phyloP scores from a whole-genome alignment of 2,888 invertebrate genomes.

The Diaphora mendica region DNA sequence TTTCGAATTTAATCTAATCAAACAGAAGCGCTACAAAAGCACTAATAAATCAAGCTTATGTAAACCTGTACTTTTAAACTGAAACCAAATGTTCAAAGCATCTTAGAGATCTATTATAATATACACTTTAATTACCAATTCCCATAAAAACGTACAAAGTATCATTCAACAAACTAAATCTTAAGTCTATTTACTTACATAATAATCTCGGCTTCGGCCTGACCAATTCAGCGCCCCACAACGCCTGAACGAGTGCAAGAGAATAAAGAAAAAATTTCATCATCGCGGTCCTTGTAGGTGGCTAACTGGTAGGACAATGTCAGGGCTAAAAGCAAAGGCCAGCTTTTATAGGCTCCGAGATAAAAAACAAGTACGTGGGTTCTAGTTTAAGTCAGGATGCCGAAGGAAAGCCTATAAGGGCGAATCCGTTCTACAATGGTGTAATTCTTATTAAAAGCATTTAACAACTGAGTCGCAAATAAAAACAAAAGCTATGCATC shows the following conservation, averaged over 20 bases:
- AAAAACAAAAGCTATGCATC: no score
- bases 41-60: no score
- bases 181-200: constrained; percentile 37
- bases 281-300: constrained; percentile 57
- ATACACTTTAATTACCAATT: no score
- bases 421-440: constrained; percentile 65
- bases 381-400: constrained; percentile 77
- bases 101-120: no score
- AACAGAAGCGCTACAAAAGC: no score
- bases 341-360: constrained; percentile 80
- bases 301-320: constrained; percentile 76
- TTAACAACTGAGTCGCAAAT: constrained; percentile 37
- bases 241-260: constrained; percentile 46
- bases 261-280: constrained; percentile 63
- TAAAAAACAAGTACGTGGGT: constrained; percentile 80
- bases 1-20: no score
- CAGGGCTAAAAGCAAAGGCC: constrained; percentile 76
- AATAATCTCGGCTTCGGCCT: constrained; percentile 33
- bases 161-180: neutral
- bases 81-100: neutral
- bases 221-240: constrained; percentile 28
- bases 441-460: constrained; percentile 31
- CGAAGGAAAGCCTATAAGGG: constrained; percentile 78
- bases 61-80: no score
- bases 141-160: no score